Conservation (phyloP, 2,888 invertebrate species). For the Margaritifera margaritifera region DNA sequence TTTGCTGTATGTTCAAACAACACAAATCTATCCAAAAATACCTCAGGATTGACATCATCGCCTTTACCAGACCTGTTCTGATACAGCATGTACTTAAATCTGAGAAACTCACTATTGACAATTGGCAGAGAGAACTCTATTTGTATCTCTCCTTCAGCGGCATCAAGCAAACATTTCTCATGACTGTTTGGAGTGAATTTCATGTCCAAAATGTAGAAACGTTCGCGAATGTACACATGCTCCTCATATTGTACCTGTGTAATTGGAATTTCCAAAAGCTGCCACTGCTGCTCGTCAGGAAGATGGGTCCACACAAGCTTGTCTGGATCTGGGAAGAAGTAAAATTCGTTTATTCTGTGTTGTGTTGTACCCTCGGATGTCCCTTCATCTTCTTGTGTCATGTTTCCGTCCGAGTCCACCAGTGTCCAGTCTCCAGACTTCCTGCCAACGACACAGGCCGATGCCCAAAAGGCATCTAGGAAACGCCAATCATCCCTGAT, state of each 20-base stretch:
- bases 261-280: conserved; percentile 59
- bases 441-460: conserved; percentile 64
- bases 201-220: conserved; percentile 64
- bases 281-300: conserved; percentile 67
- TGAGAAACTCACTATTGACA: conserved; percentile 48
- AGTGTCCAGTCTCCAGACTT: conserved; percentile 65
- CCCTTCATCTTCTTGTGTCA: conserved; percentile 55
- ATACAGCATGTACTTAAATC: conserved; percentile 68
- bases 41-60: conserved; percentile 30
- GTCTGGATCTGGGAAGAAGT: conserved; percentile 69
- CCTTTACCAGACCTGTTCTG: conserved; percentile 35
- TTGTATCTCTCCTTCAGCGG: conserved; percentile 60
- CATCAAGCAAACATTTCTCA: conserved; percentile 48
- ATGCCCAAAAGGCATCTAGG: conserved; percentile 70
- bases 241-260: conserved; percentile 58
- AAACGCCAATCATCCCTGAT: conserved; percentile 67
- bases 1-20: conserved; percentile 62
- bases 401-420: conserved; percentile 59
- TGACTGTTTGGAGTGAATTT: conserved; percentile 48
- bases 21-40: conserved; percentile 64
- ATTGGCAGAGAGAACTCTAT: conserved; percentile 58
- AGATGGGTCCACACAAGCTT: conserved; percentile 67
- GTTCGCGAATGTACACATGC: conserved; percentile 65
- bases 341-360: conserved; percentile 70
- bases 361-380: conserved; percentile 59